Percentiles rank a stretch among this genome's conserved stretches.
Conservation (phyloP, 2,113 vertebrate genomes). For the Alectura lathami region DNA sequence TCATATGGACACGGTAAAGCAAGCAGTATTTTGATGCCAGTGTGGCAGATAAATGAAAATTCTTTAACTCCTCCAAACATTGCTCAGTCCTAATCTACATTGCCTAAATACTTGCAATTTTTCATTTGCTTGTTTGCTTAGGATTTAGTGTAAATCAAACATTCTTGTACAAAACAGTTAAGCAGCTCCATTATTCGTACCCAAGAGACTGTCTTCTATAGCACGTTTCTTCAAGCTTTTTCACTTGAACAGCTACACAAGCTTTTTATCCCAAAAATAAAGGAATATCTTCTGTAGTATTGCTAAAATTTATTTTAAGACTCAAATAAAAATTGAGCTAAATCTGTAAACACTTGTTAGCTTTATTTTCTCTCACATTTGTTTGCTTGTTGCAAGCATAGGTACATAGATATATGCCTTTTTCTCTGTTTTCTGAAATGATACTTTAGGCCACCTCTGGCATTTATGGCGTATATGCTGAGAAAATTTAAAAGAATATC, state of each 20-base stretch:
- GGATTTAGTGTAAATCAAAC: background rate
- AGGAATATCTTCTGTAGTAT: background rate
- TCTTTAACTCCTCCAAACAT: background rate
- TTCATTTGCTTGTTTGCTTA: too few relatives aligned
- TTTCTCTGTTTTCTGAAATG: background rate
- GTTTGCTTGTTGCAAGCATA: background rate
- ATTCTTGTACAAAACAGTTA: background rate
- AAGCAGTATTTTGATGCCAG: constrained; percentile 29
- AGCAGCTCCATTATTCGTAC: constrained; percentile 5
- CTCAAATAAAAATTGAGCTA: background rate
- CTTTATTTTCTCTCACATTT: background rate
- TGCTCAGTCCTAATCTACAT: background rate
- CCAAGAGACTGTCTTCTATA: background rate
- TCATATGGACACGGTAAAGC: constrained; percentile 34
- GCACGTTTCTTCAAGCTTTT: background rate
- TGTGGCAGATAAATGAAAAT: background rate
- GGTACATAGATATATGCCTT: background rate
- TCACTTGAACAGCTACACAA: background rate
- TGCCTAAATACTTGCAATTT: background rate
- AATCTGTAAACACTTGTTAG: background rate
- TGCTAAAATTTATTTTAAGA: background rate
- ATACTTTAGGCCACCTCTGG: background rate
- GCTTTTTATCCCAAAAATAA: background rate
- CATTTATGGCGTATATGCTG: background rate
- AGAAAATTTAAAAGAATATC: background rate